Conservation (phyloP, 2,797 vertebrate genomes). For the Ctenosaura bakeri region DNA sequence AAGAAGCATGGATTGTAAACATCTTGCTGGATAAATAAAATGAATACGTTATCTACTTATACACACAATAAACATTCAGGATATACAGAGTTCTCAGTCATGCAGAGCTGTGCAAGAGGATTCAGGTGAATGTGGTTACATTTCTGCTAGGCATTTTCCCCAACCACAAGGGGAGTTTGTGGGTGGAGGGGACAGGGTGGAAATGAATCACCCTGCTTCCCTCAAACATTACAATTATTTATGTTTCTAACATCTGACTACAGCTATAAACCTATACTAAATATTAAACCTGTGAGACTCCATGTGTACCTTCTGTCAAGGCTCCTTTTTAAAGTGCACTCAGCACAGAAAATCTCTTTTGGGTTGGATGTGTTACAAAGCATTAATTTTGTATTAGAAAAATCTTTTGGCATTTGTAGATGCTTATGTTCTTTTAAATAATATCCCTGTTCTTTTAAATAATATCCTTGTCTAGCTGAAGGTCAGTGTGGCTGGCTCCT, state of each 20-base stretch:
- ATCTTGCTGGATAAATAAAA: neutral
- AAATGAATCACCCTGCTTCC: neutral
- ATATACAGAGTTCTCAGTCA: neutral
- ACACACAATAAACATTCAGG: neutral
- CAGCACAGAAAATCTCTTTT: neutral
- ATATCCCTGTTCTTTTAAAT: too few relatives aligned
- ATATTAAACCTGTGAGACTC: neutral
- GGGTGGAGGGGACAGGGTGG: neutral
- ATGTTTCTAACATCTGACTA: neutral
- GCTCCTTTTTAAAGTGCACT: neutral
- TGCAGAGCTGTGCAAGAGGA: neutral
- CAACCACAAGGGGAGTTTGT: too few relatives aligned
- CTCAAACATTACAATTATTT: too few relatives aligned
- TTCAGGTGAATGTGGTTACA: neutral
- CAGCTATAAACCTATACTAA: neutral
- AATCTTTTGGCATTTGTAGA: too few relatives aligned
- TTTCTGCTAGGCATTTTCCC: neutral
- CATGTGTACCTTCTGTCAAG: neutral
- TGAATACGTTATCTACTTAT: neutral
- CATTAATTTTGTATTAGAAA: too few relatives aligned
- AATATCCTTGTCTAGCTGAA: too few relatives aligned
- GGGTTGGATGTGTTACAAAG: too few relatives aligned
- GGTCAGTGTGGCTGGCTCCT: too few relatives aligned
- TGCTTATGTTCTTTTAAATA: too few relatives aligned
- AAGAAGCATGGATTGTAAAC: neutral